Evolutionary conservation across 2,797 vertebrate genomes (phyloP).

Genomic region (Channa striata): DNA sequence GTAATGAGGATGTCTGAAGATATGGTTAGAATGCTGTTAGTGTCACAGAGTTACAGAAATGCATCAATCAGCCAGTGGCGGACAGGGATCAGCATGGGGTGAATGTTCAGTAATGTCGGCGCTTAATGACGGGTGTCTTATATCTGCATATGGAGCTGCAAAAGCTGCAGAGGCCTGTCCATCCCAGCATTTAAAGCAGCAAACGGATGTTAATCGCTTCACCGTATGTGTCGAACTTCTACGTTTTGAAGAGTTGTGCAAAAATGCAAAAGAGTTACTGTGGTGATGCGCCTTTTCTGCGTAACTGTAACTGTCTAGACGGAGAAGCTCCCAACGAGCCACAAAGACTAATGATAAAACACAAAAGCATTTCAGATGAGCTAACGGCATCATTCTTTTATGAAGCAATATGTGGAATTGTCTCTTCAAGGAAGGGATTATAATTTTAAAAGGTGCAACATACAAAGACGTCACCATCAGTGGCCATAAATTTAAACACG

Average conservation of each 20-base stretch:
- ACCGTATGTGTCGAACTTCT: constrained; percentile 8
- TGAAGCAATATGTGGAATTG: not conserved
- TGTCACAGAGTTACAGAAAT: constrained; percentile 10
- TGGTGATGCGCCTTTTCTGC: constrained; percentile 34
- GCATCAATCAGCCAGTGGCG: not conserved
- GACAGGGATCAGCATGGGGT: no score
- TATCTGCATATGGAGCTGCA: no score
- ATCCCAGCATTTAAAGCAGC: no score
- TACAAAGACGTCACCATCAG: no score
- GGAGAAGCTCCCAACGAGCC: constrained; percentile 11
- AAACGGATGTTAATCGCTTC: no score
- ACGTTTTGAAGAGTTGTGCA: constrained; percentile 17
- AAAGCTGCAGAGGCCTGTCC: no score
- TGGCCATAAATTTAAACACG: not conserved
- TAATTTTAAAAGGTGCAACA: no score
- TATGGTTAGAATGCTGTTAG: no score
- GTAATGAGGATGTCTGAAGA: not conserved
- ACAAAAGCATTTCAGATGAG: not conserved
- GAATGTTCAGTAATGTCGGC: no score
- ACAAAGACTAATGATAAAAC: constrained; percentile 6
- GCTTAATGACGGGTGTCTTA: no score
- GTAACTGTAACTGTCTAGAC: constrained; percentile 14
- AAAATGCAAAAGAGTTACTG: constrained; percentile 44
- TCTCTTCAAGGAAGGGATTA: no score
- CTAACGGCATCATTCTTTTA: not conserved